Conservation (phyloP, 2,888 invertebrate species). For the Keiferia lycopersicella region DNA sequence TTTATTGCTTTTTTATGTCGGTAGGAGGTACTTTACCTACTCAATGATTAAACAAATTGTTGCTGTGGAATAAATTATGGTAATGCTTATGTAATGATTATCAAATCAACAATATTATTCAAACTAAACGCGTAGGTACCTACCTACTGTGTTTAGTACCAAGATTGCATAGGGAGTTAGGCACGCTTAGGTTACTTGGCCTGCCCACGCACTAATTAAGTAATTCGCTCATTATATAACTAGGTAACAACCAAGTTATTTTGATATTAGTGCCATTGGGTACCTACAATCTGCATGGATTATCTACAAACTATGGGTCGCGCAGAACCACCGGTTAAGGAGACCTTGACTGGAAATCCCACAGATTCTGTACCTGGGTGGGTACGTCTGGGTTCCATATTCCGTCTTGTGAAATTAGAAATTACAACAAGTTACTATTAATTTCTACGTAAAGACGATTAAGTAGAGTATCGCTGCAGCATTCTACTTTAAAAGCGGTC, state of each 20-base stretch:
- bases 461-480: background rate
- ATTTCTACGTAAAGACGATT: too few relatives aligned
- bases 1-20: background rate
- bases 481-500: background rate
- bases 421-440: too few relatives aligned
- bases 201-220: background rate
- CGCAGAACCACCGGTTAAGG: too few relatives aligned
- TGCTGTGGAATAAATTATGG: background rate
- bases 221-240: background rate
- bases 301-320: too few relatives aligned
- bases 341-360: too few relatives aligned
- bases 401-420: too few relatives aligned
- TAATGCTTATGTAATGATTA: background rate
- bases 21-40: background rate
- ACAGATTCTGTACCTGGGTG: too few relatives aligned
- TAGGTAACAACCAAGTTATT: background rate
- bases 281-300: too few relatives aligned
- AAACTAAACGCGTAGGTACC: background rate
- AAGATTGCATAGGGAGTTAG: too few relatives aligned
- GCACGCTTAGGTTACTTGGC: background rate
- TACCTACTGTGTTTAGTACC: background rate
- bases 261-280: too few relatives aligned
- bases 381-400: too few relatives aligned
- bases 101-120: background rate
- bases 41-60: background rate